Base-by-base conservation (phyloP, 2,797 vertebrate genomes). In the Gymnothorax reevesii region DNA sequence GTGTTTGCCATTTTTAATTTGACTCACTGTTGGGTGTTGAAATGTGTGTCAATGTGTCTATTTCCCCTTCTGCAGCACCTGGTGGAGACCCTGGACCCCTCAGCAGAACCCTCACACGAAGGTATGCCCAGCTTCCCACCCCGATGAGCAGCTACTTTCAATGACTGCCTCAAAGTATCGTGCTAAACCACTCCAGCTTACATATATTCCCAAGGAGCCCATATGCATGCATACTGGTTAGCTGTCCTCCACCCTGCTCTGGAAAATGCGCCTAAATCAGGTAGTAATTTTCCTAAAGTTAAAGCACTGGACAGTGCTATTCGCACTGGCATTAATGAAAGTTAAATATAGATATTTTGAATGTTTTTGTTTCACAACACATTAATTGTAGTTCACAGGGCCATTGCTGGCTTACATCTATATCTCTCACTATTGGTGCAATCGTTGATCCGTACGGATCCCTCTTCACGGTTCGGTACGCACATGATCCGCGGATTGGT, bases 61-160 rank as follows among this genome's bases (percentile, higher is more conserved):
- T 83, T 55, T 83, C 57, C 7, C 33, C 25, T 66, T n/a, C 64
- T 83, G 20, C 86, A 87, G 86, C 13, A 12, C 2, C 6, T 12
- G 1, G 54, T 33, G 1, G 49, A 83, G 75, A 52, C 79, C 8
- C 52, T 57, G 79, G 52, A 59, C 20, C 4, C 33, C 22, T 25
- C 27, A n/a, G 80, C 22, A 22, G 82, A 27, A 73, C 80, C 55
- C 20, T 1, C 55, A 83, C 64, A 60, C 10, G 64, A 83, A 71
- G 86, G 86, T 87, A 73, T n/a, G 86, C 57, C 25, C 66, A 84
- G 12, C 20, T 2, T 66, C 52, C 64, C 57, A n/a, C 17, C 33
- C 6, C 33, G 1, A 10, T 42, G 71, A 4, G 71, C 12, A 13
- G 7, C 9, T 54, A 49, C 8, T 42, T 60, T 13, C 25, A 60